Conservation (phyloP, 2,113 vertebrate species). For the Ictidomys tridecemlineatus region DNA sequence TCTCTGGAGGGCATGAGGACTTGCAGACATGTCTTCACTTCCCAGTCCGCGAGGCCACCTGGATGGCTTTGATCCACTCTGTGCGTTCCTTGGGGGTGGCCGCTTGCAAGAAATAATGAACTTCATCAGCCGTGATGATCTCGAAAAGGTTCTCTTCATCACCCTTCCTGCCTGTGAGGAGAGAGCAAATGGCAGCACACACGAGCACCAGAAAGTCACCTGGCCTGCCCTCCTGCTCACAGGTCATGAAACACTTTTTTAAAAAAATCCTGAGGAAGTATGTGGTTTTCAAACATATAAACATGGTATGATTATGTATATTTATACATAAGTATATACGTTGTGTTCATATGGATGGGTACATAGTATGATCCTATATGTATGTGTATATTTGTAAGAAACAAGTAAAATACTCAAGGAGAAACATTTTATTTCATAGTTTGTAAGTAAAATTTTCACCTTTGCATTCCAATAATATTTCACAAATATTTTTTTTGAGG, state of each 20-base stretch:
- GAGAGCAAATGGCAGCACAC: not conserved
- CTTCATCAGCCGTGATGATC: slow-evolving; percentile 97
- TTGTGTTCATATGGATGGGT: not conserved
- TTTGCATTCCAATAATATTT: not conserved
- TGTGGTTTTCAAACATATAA: slow-evolving; percentile 21
- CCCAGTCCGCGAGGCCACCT: slow-evolving; percentile 92
- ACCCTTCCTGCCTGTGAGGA: slow-evolving; percentile 90
- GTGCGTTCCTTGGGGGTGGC: slow-evolving; percentile 93
- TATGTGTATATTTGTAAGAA: not conserved
- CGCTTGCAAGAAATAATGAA: slow-evolving; percentile 96
- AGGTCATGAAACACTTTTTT: not conserved
- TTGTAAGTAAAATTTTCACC: slow-evolving; percentile 8
- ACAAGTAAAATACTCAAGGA: not conserved
- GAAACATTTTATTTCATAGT: slow-evolving; percentile 42
- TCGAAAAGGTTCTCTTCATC: slow-evolving; percentile 97
- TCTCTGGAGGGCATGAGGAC: not conserved
- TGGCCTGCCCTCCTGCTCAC: not conserved
- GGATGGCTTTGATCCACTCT: slow-evolving; percentile 97
- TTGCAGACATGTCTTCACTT: slow-evolving; percentile 88
- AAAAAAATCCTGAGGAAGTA: not conserved
- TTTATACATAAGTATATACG: not conserved
- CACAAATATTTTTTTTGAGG: not conserved
- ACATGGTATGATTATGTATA: not conserved
- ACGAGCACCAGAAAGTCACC: too few species aligned
- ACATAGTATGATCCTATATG: not conserved